phyloP scores from a whole-genome alignment of 2,113 vertebrate genomes.

The Galemys pyrenaicus region DNA sequence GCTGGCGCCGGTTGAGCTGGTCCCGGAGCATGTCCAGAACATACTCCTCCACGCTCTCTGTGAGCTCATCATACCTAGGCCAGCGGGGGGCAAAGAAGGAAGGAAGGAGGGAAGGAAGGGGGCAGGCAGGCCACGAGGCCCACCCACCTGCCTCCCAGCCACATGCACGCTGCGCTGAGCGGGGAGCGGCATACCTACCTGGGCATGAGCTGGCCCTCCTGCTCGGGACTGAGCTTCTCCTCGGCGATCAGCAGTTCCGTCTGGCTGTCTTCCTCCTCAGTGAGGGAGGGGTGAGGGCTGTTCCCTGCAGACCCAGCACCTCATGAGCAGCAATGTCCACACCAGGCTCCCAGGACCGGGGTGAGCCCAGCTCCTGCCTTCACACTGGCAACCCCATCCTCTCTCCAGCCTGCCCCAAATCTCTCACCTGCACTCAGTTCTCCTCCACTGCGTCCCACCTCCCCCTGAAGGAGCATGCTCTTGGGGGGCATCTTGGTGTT shows the following conservation, averaged over 20 bases:
- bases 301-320: slow-evolving; percentile 85
- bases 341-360: accelerated
- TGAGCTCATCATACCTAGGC: slow-evolving; percentile 94
- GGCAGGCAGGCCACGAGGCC: not conserved
- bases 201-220: slow-evolving; percentile 96
- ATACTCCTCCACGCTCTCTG: slow-evolving; percentile 97
- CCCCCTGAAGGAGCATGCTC: slow-evolving; percentile 94
- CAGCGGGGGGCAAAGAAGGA: not conserved
- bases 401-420: accelerated
- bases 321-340: not conserved
- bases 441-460: slow-evolving; percentile 89
- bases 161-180: accelerated
- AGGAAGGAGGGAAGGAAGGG: not conserved
- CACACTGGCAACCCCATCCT: accelerated
- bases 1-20: slow-evolving; percentile 96
- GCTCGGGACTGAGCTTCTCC: slow-evolving; percentile 97
- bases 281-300: slow-evolving; percentile 96
- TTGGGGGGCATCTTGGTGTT: slow-evolving; percentile 97
- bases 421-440: slow-evolving; percentile 95
- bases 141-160: accelerated
- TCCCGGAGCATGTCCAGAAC: slow-evolving; percentile 96
- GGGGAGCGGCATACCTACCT: slow-evolving; percentile 84
- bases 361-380: accelerated
- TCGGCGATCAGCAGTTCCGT: slow-evolving; percentile 96
- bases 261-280: slow-evolving; percentile 98